Percentiles rank a stretch among this genome's conserved stretches.
Conservation (phyloP, 2,888 invertebrate species). For the Tribolium freemani region DNA sequence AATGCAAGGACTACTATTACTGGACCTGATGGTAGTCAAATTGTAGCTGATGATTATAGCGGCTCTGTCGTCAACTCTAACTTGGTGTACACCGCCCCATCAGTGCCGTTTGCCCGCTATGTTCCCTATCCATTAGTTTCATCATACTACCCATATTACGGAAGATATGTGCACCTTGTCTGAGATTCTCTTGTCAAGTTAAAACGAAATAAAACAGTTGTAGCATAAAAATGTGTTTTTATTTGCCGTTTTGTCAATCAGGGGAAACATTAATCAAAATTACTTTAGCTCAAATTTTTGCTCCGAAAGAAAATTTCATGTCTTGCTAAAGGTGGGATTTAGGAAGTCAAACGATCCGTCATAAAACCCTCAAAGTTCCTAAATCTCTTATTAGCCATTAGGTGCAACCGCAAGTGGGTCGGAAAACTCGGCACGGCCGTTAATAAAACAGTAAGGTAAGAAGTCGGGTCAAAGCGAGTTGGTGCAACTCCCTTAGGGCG, state of each 20-base stretch:
- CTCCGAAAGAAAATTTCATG: too few relatives aligned
- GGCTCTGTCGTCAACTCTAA: background rate
- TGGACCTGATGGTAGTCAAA: slow-evolving; percentile 26
- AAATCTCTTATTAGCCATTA: slow-evolving; percentile 49
- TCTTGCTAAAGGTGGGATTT: background rate
- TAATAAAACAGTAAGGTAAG: slow-evolving; percentile 43
- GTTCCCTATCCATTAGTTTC: slow-evolving; percentile 1
- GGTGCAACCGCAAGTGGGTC: slow-evolving; percentile 42
- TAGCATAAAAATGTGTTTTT: background rate
- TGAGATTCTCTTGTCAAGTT: background rate
- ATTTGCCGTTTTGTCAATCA: background rate
- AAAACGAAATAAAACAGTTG: background rate
- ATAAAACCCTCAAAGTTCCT: slow-evolving; percentile 45
- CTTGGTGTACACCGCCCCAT: background rate
- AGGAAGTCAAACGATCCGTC: slow-evolving; percentile 16
- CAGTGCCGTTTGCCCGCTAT: background rate
- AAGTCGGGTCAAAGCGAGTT: slow-evolving; percentile 23
- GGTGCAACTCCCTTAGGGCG: slow-evolving; percentile 44
- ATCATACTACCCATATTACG: slow-evolving; percentile 1
- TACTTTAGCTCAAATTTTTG: too few relatives aligned
- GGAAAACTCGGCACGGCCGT: slow-evolving; percentile 34
- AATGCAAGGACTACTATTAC: slow-evolving; percentile 11
- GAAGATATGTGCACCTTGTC: slow-evolving; percentile 1
- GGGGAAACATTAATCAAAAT: too few relatives aligned
- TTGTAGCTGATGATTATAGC: slow-evolving; percentile 10